Evolutionary conservation across 1,140 invertebrate species (phyloP).

Genomic region (Bombus sibiricus): DNA sequence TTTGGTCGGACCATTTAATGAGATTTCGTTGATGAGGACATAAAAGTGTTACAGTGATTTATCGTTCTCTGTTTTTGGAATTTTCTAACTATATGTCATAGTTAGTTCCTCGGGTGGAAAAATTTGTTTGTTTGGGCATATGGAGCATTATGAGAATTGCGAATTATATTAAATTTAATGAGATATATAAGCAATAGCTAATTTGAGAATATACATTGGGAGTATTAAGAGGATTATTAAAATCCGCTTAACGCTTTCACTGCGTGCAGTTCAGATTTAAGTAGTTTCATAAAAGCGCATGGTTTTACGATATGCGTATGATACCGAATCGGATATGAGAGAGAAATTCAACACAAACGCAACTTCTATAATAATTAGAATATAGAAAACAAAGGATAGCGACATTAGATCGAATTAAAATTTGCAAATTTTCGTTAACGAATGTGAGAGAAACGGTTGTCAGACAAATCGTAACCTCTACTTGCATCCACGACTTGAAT

Average conservation of each 20-base stretch:
- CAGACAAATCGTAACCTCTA: neutral
- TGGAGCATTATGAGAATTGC: neutral
- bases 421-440: neutral
- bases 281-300: neutral
- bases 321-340: no score
- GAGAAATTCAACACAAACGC: no score
- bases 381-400: neutral
- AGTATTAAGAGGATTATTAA: neutral
- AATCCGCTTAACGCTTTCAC: neutral
- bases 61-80: no score
- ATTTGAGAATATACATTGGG: neutral
- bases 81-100: no score
- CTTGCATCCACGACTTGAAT: neutral
- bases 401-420: neutral
- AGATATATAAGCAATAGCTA: neutral
- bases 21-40: no score
- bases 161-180: neutral
- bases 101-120: neutral
- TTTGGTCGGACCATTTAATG: no score
- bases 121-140: neutral
- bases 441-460: neutral
- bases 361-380: no score
- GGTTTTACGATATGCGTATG: no score
- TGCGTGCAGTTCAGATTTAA: neutral
- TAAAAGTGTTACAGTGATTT: no score